Conservation (phyloP, 1,140 invertebrate genomes). For the Brachionus paranguensis region DNA sequence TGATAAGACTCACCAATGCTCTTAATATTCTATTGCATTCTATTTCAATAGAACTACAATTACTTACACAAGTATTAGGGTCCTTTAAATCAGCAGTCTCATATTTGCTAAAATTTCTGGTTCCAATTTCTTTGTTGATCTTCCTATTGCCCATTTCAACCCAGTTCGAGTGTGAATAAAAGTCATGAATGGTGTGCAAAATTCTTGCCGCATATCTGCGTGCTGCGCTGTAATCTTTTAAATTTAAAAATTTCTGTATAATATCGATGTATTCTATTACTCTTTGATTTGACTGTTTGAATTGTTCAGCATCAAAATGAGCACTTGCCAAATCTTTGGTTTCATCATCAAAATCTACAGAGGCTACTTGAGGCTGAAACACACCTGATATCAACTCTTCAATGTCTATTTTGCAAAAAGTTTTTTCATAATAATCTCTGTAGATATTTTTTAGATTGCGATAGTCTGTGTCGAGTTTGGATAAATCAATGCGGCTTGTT, state of each 20-base stretch:
- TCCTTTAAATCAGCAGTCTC: neutral
- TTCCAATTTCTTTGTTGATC: neutral
- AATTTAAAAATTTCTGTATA: neutral
- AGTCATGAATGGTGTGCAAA: constrained; percentile 38
- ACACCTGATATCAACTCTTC: neutral
- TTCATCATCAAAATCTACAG: constrained; percentile 12
- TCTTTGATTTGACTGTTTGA: neutral
- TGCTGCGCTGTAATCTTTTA: neutral
- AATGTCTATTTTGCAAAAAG: neutral
- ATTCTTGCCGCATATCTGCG: neutral
- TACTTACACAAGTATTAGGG: neutral
- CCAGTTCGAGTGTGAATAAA: constrained; percentile 40
- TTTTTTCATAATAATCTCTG: neutral
- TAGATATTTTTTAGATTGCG: neutral
- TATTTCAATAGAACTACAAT: neutral
- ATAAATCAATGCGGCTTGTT: neutral
- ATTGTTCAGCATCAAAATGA: constrained; percentile 37
- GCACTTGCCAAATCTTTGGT: constrained; percentile 6
- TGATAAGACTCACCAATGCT: neutral
- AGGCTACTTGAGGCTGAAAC: neutral
- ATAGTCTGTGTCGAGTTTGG: constrained; percentile 4
- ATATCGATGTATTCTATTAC: neutral
- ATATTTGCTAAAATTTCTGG: neutral
- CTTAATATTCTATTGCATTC: constrained; percentile 14
- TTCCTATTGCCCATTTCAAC: constrained; percentile 36